Base-by-base conservation (phyloP, 2,113 vertebrate genomes). In the Paratilapia polleni region DNA sequence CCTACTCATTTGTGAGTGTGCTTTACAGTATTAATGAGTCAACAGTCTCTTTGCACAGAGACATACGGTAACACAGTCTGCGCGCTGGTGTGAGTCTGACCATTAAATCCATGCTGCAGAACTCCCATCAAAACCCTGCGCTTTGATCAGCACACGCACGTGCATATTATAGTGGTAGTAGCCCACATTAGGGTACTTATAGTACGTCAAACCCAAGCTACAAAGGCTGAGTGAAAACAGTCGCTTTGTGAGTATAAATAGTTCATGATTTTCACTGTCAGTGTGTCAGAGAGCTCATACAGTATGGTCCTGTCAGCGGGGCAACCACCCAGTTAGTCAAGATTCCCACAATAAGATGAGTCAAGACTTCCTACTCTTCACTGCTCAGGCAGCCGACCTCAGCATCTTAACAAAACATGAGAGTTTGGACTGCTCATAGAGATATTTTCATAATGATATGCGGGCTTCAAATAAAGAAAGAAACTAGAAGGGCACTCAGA, bases 281-380 rank as follows among this genome's bases (percentile, higher is more conserved):
- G 2, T 9, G 38, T 86, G 80, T 83, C 68, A 54, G 12, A 63
- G 56, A 56, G 56, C 78, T 58, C 77, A 14, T 38, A 52, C 73
- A 31, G 19, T 31, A 13, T 6, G 64, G 34, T 17, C 7, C 11
- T 77, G 73, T 62, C 43, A 61, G 52, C 2, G 31, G 74, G 43
- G 54, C 31, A 60, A 17, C 24, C 60, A 38, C 59, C 77, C 60
- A 54, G 78, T 61, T 9, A 78, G 49, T 41, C 78, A 78, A 52
- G 64, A 60, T 78, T 41, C 54, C 59, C 56, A 77, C 43, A 47
- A 4, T 56, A 60, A 28, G 60, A 77, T 86, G 63, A 88, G 83
- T 88, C 77, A 63, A 66, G 41, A n/a, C 52, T 73, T 81, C 62
- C 70, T 31, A 73, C 38, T 81, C 62, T 41, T 70, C 84, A 26